Evolutionary conservation across 2,888 invertebrate species (phyloP), one percentile per base, ranked within the genome.

Genomic region (Ophion slaviceki): DNA sequence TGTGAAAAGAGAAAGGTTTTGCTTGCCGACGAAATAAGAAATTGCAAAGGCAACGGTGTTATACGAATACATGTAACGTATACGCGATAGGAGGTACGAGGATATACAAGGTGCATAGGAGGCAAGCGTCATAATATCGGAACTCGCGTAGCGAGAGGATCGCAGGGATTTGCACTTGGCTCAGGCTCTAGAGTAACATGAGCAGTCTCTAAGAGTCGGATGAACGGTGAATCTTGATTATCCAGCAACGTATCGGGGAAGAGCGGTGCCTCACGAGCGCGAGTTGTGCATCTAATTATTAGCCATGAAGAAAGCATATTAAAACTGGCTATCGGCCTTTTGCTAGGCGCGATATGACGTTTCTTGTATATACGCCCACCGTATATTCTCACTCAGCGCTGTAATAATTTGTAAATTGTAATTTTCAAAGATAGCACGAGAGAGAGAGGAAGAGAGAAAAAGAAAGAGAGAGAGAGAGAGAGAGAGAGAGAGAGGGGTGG

Each of bases 141-240:
- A 85, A 82, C 82, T 82, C 71, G 20, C 40, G 8, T 4, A 28
- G 32, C 20, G 59, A 74, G 80, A 66, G 80, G 40, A 80, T 72
- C 64, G 47, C 32, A 10, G 72, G 64, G 57, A 79, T 79, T 72
- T 66, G 80, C 67, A 80, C 74, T 80, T 80, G 74, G 72, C 71
- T 72, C 28, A 40, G 57, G 72, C 76, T 20, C 7, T 47, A 68
- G 32, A 72, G 76, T 72, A 76, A 74, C 59, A 74, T 74, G 74
- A 80, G 80, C 40, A 62, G 62, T 72, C 67, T 79, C 80, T 64
- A 83, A 70, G 79, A 76, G 71, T 79, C 68, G 79, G 72, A 80
- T 72, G 83, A 88, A 88, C 88, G 88, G 88, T 88, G 87, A 88
- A 88, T 87, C 84, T 86, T 88, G 88, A 88, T 88, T 87, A 86